Evolutionary conservation across 2,888 invertebrate genomes (phyloP).

Genomic region (Thysanoteuthis rhombus): DNA sequence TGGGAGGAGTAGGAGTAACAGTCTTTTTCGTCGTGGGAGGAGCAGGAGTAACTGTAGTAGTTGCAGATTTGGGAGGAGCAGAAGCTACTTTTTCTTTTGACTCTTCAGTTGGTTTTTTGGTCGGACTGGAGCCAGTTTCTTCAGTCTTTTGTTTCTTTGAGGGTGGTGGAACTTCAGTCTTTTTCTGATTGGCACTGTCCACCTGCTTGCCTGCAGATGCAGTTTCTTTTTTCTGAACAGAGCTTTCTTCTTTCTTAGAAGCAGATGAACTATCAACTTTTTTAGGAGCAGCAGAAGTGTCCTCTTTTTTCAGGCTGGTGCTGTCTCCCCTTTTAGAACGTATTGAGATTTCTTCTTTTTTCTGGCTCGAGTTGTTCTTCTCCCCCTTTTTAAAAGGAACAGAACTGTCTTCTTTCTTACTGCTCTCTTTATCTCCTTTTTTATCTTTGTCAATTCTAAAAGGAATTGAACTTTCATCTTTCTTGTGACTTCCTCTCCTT

Average conservation of each 20-base stretch:
- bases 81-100: neutral
- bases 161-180: neutral
- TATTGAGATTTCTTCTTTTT: neutral
- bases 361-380: neutral
- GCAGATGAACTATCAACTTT: neutral
- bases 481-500: neutral
- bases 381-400: neutral
- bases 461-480: slow-evolving; percentile 13
- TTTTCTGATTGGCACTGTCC: neutral
- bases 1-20: neutral
- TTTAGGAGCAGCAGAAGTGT: neutral
- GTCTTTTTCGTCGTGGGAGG: too few relatives aligned
- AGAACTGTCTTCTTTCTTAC: neutral
- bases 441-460: neutral
- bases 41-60: neutral
- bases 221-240: neutral
- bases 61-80: neutral
- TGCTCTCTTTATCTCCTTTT: neutral
- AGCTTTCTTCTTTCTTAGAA: neutral
- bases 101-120: neutral
- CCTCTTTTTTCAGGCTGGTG: neutral
- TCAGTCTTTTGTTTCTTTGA: neutral
- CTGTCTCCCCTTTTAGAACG: neutral
- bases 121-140: neutral
- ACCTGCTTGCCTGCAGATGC: neutral